phyloP scores from a whole-genome alignment of 2,113 vertebrate species.

The Phodopus roborovskii region DNA sequence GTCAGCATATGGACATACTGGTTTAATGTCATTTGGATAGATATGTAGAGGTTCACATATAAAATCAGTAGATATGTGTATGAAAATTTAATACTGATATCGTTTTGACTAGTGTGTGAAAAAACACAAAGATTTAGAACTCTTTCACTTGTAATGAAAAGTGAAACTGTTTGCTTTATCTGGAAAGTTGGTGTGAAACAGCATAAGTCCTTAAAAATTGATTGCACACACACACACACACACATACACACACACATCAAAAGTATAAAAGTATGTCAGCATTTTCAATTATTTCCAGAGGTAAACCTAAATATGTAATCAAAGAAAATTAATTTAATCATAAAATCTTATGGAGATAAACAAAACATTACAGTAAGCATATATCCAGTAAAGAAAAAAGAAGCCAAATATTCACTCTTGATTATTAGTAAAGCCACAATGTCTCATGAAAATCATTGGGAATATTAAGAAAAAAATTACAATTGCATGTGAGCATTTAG shows the following conservation, averaged over 20 bases:
- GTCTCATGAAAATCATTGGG: background rate
- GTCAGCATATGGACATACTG: background rate
- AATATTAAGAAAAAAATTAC: background rate
- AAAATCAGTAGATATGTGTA: background rate
- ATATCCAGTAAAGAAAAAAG: background rate
- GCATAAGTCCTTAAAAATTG: background rate
- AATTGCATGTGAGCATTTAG: background rate
- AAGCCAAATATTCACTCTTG: background rate
- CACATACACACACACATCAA: accelerated
- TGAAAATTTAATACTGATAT: background rate
- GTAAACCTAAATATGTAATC: background rate
- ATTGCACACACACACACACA: background rate
- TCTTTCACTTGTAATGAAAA: background rate
- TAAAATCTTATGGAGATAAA: background rate
- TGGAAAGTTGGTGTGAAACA: background rate
- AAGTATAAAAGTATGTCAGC: background rate
- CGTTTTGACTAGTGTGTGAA: background rate
- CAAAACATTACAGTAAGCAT: background rate
- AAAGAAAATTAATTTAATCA: background rate
- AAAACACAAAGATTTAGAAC: background rate
- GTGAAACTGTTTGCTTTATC: background rate
- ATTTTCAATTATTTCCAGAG: background rate
- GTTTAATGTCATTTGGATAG: no score
- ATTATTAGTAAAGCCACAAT: background rate
- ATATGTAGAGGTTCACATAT: background rate